These are phyloP conservation scores for Xerus rutilus DNA, from an alignment of 2,797 vertebrate species.

Conservation along the genomic window DNA sequence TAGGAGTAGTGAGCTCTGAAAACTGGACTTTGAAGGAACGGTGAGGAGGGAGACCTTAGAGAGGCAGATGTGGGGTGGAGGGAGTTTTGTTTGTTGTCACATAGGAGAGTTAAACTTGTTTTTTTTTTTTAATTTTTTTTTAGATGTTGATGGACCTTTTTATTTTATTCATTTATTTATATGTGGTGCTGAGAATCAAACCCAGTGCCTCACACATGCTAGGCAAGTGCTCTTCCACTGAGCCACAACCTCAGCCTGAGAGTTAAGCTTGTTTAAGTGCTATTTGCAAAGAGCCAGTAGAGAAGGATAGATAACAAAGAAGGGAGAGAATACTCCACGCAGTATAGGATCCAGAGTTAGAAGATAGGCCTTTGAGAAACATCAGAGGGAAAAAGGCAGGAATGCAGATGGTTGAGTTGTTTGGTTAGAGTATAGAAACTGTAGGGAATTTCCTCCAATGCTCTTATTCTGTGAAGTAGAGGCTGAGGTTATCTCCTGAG, in stretches of 20 bases:
- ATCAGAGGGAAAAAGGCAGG: constrained; percentile 15
- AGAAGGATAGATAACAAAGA: constrained; percentile 41
- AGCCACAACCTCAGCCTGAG: background rate
- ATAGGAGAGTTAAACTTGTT: constrained; percentile 2
- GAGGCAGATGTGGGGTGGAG: background rate
- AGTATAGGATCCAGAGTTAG: background rate
- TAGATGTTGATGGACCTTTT: too few species aligned
- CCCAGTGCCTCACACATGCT: too few species aligned
- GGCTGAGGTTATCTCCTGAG: background rate
- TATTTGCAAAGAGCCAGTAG: constrained; percentile 35
- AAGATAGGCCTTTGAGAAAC: constrained; percentile 28
- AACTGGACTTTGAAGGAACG: constrained; percentile 20
- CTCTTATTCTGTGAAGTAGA: constrained; percentile 25
- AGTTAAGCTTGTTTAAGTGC: constrained; percentile 8
- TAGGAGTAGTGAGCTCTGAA: constrained; percentile 25
- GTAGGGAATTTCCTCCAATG: constrained; percentile 8
- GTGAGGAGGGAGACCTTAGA: constrained; percentile 26
- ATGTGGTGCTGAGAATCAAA: too few species aligned
- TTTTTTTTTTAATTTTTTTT: too few species aligned
- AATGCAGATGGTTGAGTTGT: background rate
- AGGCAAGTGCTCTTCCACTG: too few species aligned
- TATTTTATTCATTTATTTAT: too few species aligned
- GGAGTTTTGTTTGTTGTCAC: constrained; percentile 48
- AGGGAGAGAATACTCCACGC: constrained; percentile 25
- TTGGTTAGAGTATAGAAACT: constrained; percentile 10